Evolutionary conservation across 1,140 invertebrate species (phyloP).

Genomic region (Aphaenogaster ashmeadi): DNA sequence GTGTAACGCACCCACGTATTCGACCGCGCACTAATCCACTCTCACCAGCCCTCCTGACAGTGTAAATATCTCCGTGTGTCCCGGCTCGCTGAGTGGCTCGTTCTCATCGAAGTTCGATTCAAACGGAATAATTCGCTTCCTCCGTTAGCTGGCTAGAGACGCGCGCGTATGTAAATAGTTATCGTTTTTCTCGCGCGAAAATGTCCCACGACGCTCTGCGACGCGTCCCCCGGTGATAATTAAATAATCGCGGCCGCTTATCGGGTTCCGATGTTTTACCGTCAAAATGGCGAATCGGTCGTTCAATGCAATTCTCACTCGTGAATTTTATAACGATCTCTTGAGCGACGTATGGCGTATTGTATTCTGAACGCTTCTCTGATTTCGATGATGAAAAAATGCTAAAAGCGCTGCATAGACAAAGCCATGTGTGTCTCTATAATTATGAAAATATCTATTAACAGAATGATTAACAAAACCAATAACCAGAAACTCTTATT

Average conservation of each 20-base stretch:
- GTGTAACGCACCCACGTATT: conserved; percentile 54
- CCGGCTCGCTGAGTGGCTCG: conserved; percentile 47
- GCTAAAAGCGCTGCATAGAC: neutral
- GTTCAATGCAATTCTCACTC: neutral
- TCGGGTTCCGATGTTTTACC: conserved; percentile 17
- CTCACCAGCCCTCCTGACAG: conserved; percentile 34
- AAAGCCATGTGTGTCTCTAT: neutral
- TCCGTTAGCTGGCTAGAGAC: conserved; percentile 34
- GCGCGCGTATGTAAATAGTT: conserved; percentile 40
- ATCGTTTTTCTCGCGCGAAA: conserved; percentile 34
- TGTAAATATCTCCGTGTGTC: conserved; percentile 73
- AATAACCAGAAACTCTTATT: neutral
- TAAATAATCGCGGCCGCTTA: conserved; percentile 41
- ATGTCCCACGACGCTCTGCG: neutral
- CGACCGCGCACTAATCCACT: conserved; percentile 62
- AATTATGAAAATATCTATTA: neutral
- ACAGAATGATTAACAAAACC: neutral
- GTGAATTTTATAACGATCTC: neutral
- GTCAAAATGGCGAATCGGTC: conserved; percentile 14
- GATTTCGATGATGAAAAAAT: neutral
- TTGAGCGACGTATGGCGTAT: neutral
- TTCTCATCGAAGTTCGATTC: conserved; percentile 75
- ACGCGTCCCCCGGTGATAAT: neutral
- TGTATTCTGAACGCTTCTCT: neutral
- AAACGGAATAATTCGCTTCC: conserved; percentile 71